Evolutionary conservation across 1,140 invertebrate genomes (phyloP).

Genomic region (Megathymus violae): DNA sequence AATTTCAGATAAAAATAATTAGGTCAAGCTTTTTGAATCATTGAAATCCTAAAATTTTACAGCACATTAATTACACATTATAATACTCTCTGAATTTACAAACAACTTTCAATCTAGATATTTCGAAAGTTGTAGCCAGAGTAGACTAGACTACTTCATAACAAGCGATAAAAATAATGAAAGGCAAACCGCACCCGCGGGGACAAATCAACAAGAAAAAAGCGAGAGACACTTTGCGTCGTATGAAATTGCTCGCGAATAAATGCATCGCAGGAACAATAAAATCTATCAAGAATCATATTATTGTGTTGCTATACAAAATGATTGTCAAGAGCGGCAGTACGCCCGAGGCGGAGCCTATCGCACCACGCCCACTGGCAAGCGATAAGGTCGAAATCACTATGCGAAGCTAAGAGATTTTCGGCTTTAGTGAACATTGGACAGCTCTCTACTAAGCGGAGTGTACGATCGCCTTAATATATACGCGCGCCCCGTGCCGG

Average conservation of each 20-base stretch:
- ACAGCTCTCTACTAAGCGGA: slow-evolving; percentile 44
- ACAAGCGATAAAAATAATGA: slow-evolving; percentile 20
- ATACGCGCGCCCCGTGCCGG: slow-evolving; percentile 64
- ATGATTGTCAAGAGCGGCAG: slow-evolving; percentile 80
- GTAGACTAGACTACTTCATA: slow-evolving; percentile 6
- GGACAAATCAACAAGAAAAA: slow-evolving; percentile 34
- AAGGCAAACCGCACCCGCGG: slow-evolving; percentile 18
- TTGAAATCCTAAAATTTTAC: no score
- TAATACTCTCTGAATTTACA: not conserved
- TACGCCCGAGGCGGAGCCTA: slow-evolving; percentile 59
- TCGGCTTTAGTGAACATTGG: slow-evolving; percentile 66
- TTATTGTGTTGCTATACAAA: slow-evolving; percentile 83
- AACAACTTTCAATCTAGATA: not conserved
- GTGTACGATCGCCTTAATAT: slow-evolving; percentile 71
- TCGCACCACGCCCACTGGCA: slow-evolving; percentile 61
- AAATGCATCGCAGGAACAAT: slow-evolving; percentile 77
- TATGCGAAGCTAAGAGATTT: slow-evolving; percentile 62
- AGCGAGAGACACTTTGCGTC: slow-evolving; percentile 36
- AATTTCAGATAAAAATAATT: no score
- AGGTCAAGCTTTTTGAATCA: no score
- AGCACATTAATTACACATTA: no score
- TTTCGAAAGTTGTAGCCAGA: not conserved
- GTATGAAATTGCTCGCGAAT: slow-evolving; percentile 67
- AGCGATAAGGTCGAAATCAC: slow-evolving; percentile 76
- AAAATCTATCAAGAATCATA: slow-evolving; percentile 82